phyloP scores from a whole-genome alignment of 1,140 invertebrate species.

The Apis dorsata region DNA sequence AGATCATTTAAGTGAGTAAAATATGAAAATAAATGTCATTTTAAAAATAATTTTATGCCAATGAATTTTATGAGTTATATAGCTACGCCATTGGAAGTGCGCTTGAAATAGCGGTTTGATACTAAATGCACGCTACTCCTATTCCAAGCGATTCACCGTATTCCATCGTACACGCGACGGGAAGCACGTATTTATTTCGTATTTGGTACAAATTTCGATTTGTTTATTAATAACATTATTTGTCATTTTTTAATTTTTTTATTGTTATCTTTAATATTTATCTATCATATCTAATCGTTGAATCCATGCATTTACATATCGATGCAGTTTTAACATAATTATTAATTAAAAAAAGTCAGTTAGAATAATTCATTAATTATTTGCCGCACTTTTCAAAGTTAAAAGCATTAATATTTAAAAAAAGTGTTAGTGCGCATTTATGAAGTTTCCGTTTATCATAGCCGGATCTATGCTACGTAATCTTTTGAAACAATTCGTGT shows the following conservation, averaged over 20 bases:
- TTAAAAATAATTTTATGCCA: slow-evolving; percentile 22
- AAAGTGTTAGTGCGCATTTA: slow-evolving; percentile 15
- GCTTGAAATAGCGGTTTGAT: slow-evolving; percentile 49
- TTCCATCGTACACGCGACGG: slow-evolving; percentile 25
- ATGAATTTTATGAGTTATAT: slow-evolving; percentile 18
- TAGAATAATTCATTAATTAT: neutral
- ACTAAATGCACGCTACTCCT: slow-evolving; percentile 41
- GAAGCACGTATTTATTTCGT: slow-evolving; percentile 45
- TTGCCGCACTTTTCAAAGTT: slow-evolving; percentile 21
- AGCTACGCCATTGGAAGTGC: slow-evolving; percentile 47
- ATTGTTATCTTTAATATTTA: slow-evolving; percentile 15
- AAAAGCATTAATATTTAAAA: slow-evolving; percentile 17
- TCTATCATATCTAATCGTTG: slow-evolving; percentile 22
- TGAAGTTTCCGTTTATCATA: slow-evolving; percentile 37
- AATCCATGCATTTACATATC: neutral
- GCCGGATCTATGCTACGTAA: slow-evolving; percentile 49
- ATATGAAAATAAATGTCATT: slow-evolving; percentile 1
- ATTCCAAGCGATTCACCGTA: slow-evolving; percentile 37
- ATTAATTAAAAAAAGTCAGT: neutral
- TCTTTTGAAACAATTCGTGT: slow-evolving; percentile 44
- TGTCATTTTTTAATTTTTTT: neutral
- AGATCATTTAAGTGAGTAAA: neutral
- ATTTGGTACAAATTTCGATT: slow-evolving; percentile 18
- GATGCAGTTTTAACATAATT: neutral
- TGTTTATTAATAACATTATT: neutral